phyloP scores from a whole-genome alignment of 2,797 vertebrate species.

The Bradypus variegatus region DNA sequence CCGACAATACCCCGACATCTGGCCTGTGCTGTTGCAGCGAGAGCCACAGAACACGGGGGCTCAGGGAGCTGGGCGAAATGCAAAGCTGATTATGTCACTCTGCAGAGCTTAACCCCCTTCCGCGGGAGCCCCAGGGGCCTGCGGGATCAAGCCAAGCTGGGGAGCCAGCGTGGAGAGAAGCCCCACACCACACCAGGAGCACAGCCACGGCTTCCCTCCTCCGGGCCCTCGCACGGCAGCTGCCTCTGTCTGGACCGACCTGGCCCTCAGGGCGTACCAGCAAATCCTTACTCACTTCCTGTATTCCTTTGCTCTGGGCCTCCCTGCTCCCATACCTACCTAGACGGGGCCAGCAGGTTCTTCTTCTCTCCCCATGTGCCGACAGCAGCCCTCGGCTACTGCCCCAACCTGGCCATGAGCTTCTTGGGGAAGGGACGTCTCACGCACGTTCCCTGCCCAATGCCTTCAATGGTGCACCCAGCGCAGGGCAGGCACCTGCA shows the following conservation, averaged over 20 bases:
- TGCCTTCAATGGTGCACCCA: neutral
- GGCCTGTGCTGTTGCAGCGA: neutral
- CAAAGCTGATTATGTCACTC: constrained; percentile 45
- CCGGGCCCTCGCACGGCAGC: neutral
- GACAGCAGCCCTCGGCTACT: neutral
- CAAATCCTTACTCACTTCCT: neutral
- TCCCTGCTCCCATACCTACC: neutral
- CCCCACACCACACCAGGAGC: neutral
- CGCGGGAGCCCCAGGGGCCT: neutral
- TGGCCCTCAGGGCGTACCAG: neutral
- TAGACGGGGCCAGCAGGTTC: neutral
- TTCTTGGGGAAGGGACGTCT: neutral
- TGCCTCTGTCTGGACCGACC: neutral
- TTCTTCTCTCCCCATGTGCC: neutral
- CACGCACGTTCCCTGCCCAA: neutral
- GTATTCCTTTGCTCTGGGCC: neutral
- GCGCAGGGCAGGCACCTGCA: neutral
- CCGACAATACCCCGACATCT: constrained; percentile 35
- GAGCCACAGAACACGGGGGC: neutral
- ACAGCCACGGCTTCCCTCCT: neutral
- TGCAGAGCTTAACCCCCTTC: neutral
- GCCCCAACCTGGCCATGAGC: neutral
- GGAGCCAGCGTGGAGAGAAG: neutral
- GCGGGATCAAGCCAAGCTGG: constrained; percentile 1
- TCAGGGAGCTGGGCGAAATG: constrained; percentile 6